Percentiles rank a stretch among this genome's conserved stretches.
phyloP scores from a whole-genome alignment of 2,888 invertebrate genomes.

The Ormyrus rosae region DNA sequence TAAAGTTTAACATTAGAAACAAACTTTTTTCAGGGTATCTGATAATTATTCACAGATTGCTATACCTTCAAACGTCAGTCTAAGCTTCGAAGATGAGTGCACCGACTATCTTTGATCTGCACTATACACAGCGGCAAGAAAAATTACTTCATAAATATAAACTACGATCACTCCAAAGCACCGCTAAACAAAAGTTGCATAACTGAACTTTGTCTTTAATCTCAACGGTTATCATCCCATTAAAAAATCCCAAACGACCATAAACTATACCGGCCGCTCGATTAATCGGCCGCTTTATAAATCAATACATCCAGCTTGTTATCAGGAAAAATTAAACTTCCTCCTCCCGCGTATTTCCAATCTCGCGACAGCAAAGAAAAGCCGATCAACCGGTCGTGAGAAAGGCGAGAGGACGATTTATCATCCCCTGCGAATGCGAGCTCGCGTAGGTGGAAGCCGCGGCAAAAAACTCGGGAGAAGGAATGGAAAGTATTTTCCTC shows the following conservation, averaged over 20 bases:
- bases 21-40: too few relatives aligned
- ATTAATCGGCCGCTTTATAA: constrained; percentile 35
- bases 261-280: constrained; percentile 25
- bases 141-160: too few relatives aligned
- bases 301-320: constrained; percentile 54
- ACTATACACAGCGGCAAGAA: too few relatives aligned
- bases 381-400: constrained; percentile 55
- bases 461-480: constrained; percentile 42
- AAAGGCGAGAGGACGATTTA: constrained; percentile 67
- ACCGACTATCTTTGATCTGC: too few relatives aligned
- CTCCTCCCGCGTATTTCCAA: constrained; percentile 29
- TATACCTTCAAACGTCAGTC: too few relatives aligned
- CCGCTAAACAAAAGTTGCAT: too few relatives aligned
- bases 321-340: constrained; percentile 60
- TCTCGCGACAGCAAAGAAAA: constrained; percentile 64
- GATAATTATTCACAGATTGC: too few relatives aligned
- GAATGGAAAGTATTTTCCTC: constrained; percentile 52
- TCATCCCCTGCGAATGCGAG: constrained; percentile 63
- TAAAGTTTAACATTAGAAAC: too few relatives aligned
- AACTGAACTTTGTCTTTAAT: not conserved
- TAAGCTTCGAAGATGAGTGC: too few relatives aligned
- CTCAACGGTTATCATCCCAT: constrained; percentile 20
- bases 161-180: too few relatives aligned
- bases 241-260: constrained; percentile 18
- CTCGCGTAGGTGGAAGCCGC: constrained; percentile 30